phyloP scores from a whole-genome alignment of 1,140 invertebrate genomes.

The Polyergus mexicanus region DNA sequence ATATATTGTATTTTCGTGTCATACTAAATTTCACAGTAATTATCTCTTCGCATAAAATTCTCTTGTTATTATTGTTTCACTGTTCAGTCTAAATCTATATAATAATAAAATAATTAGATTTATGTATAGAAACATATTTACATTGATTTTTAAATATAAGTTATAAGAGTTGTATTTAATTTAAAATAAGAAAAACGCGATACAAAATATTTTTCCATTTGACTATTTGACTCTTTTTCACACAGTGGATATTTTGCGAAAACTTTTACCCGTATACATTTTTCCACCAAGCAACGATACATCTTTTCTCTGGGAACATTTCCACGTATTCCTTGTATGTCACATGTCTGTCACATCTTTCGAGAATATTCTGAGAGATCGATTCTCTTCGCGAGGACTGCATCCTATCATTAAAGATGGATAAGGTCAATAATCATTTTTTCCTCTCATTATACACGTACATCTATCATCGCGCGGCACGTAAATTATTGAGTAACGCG shows the following conservation, averaged over 20 bases:
- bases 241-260: background rate
- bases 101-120: constrained; percentile 10
- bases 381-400: constrained; percentile 1
- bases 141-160: background rate
- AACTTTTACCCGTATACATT: background rate
- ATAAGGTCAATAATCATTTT: background rate
- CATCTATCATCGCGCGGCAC: background rate
- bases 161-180: background rate
- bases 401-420: background rate
- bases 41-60: background rate
- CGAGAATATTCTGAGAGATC: background rate
- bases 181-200: background rate
- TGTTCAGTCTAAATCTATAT: background rate
- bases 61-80: background rate
- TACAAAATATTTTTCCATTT: background rate
- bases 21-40: background rate
- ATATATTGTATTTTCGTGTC: background rate
- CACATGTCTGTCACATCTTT: background rate
- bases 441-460: background rate
- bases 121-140: background rate
- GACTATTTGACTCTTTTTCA: background rate
- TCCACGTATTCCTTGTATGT: background rate
- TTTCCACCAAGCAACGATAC: background rate
- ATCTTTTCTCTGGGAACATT: constrained; percentile 12
- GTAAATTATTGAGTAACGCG: background rate